Evolutionary conservation across 2,113 vertebrate species (phyloP), one percentile per base, ranked within the genome.

Genomic region (Labeo catla): DNA sequence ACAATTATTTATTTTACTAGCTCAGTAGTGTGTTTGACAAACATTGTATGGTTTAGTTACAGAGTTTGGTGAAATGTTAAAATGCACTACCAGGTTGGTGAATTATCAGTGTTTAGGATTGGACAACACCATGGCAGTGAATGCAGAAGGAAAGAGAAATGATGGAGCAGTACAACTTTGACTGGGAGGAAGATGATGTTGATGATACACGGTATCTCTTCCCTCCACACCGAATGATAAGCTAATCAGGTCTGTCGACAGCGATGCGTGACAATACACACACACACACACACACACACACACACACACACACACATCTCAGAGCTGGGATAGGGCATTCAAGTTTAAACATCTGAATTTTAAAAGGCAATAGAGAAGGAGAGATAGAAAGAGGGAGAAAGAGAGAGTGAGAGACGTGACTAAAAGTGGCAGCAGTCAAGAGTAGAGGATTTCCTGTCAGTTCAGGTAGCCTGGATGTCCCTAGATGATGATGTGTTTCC

Each of bases 221-320:
- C 87, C 86, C 88, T 87, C 90, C 86, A 87, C 89, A 82, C 82
- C 91, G 92, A 93, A 91, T 93, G 94, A 95, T 94, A 94, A 94
- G 94, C 94, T 93, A 94, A 95, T 94, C 93, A 94, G 93, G 89
- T 81, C n/a, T 74, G 19, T 90, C 94, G 93, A 95, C 93, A 94
- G 93, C 92, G 92, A 94, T 92, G 91, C 90, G 92, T 93, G 93
- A 88, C 92, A 94, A 91, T 92, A 74, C 50, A 81, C 66, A 82
- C 74, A 77, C 47, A 76, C 34, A 80, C 76, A 50, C 49, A 50
- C 49, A 50, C 45, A 47, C 45, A 47, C 45, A 76, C 68, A 76
- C 83, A 65, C 59, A n/a, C 73, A 68, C 84, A 77, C 49, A 81
- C 91, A 47, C 47, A 47, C 47, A 81, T 91, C 91, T 91, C 88